phyloP scores from a whole-genome alignment of 2,888 invertebrate genomes.

The Leucoma salicis region DNA sequence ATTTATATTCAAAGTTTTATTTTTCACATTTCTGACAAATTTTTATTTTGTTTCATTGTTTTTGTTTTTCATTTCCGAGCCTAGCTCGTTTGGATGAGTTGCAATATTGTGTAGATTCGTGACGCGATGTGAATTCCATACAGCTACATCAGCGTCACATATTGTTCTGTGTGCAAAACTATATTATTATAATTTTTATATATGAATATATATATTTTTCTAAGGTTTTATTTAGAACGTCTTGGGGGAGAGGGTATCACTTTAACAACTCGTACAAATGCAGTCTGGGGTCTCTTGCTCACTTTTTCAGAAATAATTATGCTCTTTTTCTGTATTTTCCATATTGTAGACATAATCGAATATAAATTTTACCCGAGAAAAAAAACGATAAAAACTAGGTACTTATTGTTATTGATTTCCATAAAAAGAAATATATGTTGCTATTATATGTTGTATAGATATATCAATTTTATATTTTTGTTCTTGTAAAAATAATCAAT shows the following conservation, averaged over 20 bases:
- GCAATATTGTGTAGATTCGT: conserved; percentile 43
- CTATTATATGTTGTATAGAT: conserved; percentile 64
- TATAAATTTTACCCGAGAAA: conserved; percentile 37
- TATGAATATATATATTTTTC: conserved; percentile 18
- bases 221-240: conserved; percentile 26
- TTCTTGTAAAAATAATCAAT: conserved; percentile 75
- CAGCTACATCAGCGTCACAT: conserved; percentile 40
- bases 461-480: conserved; percentile 77
- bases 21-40: conserved; percentile 42
- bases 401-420: conserved; percentile 71
- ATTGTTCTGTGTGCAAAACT: conserved; percentile 49
- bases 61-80: conserved; percentile 41
- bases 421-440: conserved; percentile 46
- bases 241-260: conserved; percentile 28
- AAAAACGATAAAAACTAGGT: conserved; percentile 38
- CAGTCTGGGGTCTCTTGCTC: conserved; percentile 22
- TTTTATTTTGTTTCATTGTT: conserved; percentile 35
- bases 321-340: conserved; percentile 43
- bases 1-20: conserved; percentile 51
- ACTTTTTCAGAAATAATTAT: conserved; percentile 25
- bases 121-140: conserved; percentile 48
- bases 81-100: conserved; percentile 41
- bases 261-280: conserved; percentile 29
- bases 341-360: conserved; percentile 47
- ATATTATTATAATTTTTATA: conserved; percentile 23